Evolutionary conservation across 2,113 vertebrate species (phyloP), one percentile per base, ranked within the genome.

Genomic region (Rhinopomastus cyanomelas): DNA sequence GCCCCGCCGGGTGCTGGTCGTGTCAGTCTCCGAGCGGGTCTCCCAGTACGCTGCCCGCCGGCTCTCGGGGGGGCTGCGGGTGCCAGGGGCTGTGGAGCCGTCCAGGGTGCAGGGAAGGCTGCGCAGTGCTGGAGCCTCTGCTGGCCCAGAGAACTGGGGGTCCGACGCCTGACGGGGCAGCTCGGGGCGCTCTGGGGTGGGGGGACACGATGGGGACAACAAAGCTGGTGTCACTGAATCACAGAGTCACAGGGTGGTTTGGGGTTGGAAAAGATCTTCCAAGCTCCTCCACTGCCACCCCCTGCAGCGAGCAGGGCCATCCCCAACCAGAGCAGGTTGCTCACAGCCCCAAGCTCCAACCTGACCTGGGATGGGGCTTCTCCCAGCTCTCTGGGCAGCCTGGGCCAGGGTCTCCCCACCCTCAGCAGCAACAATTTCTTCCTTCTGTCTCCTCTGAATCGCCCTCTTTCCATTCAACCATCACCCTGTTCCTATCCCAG

Each of bases 111-210:
- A 88, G 37, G 88, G 52, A 69, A 65, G 3, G 93, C 94, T 92
- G 95, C 96, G 14, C 23, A 93, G 27, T 30, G 83, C 49, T 56
- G 83, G 36, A 74, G 87, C 56, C 68, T 96, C 86, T 4, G 29
- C 27, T 12, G 12, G 20, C 9, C 81, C 86, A 1, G 53, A 32
- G 88, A n/a, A 92, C 4, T 52, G 96, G 26, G 92, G 95, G 34
- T 97, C 97, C 0, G 96, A 98, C 4, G 97, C 97, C 95, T 98
- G 98, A 29, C 97, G 97, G 37, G 94, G 90, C 17, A 90, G 80
- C 76, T 99, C 98, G 0, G 98, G 98, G 77, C 79, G 95, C 64
- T 98, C 98, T 99, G 88, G 19, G 7, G 21, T 7, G 48, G 48
- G 48, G 21, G 49, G 37, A 6, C 49, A 48, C 21, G 1, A 16